Evolutionary conservation across 2,113 vertebrate species (phyloP), one percentile per base, ranked within the genome.

Genomic region (Erythrocebus patas): DNA sequence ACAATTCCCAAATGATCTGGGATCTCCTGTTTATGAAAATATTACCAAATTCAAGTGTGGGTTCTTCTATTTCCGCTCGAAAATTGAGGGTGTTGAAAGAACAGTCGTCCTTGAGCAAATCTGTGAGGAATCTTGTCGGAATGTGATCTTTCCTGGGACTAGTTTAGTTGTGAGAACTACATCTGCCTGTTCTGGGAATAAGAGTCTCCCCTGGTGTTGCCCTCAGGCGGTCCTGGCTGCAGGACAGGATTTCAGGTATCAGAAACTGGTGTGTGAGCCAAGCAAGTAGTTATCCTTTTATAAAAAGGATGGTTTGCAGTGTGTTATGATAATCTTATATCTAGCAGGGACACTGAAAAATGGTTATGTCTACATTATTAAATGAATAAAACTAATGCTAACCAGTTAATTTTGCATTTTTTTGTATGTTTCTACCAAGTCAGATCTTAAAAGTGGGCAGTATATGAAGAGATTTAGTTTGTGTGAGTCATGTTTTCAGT

Each of bases 361-460:
- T 70, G 43, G 40, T 30, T 85, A 81, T 8, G n/a, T 68, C 86
- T 91, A 10, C 8, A 23, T 95, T 91, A 70, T 48, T 93, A 61
- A 97, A 68, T 85, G 30, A 59, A 38, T 38, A 61, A 91, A 94
- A 66, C 57, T 92, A 93, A 93, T 61, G n/a, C 55, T 81, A 80
- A 89, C 55, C 40, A 86, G 2, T 95, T 94, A 75, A 95, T 95
- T 93, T 91, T 83, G 18, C 64, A 86, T 66, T 64, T 94, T 84
- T 73, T 11, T 76, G 57, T 68, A 38, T 79, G 88, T 17, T 98
- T 98, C 97, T 98, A 95, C 93, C 96, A 98, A 97, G 89, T 97
- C 97, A 98, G 98, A 98, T 97, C 97, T 98, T 98, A 95, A 98
- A 98, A 96, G 84, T 55, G 97, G 95, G 75, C 97, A 98, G 92